Percentiles rank a stretch among this genome's conserved stretches.
phyloP scores from a whole-genome alignment of 1,140 invertebrate species.

The Aphis gossypii region DNA sequence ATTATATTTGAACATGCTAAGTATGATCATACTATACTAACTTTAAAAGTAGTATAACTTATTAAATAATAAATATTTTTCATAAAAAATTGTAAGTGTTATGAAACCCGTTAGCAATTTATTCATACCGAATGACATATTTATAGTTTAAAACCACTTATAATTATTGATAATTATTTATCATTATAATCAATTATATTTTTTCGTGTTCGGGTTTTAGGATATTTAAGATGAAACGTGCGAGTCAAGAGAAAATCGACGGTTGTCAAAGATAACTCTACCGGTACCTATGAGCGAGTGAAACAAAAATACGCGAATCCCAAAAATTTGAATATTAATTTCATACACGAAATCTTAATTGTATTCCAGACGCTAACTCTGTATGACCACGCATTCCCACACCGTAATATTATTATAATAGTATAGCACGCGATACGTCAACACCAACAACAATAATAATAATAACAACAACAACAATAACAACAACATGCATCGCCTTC shows the following conservation, averaged over 20 bases:
- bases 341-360: background rate
- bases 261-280: background rate
- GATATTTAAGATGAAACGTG: background rate
- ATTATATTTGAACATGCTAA: too few species aligned
- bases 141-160: too few species aligned
- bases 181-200: background rate
- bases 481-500: background rate
- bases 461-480: background rate
- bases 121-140: background rate
- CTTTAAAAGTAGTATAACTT: too few species aligned
- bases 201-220: background rate
- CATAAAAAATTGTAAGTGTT: too few species aligned
- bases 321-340: background rate
- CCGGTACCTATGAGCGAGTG: fast-evolving
- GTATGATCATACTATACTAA: background rate
- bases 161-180: background rate
- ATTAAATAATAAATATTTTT: too few species aligned
- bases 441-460: background rate
- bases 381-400: too few species aligned
- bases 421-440: background rate
- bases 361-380: background rate
- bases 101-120: too few species aligned
- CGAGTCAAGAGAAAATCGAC: background rate
- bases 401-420: background rate
- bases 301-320: background rate